Evolutionary conservation across 2,113 vertebrate species (phyloP), one percentile per base, ranked within the genome.

Genomic region (Engraulis encrasicolus): DNA sequence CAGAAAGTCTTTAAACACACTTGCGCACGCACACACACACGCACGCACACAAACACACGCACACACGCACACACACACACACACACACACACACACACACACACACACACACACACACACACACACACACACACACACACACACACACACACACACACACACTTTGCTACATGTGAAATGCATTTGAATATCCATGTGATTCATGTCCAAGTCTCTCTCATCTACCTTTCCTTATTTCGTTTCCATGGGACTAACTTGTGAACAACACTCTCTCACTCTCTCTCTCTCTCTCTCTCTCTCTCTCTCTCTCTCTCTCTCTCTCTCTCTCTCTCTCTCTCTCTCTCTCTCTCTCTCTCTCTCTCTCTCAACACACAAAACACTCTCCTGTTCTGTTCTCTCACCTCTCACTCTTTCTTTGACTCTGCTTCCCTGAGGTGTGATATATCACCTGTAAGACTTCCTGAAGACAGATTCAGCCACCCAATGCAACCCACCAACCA

Each of bases 341-440:
- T 48, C 81, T 71, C 52, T 66, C 81, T 71, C 81, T 71, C 58
- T 48, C 58, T 7, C 38, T 49, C 40, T 34, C 23, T 37, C 40
- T 31, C 52, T 37, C 20, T 23, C 20, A n/a, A n/a, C 34, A 50
- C 54, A 23, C 54, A n/a, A 20, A 15, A 54, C 50, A 54, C 50
- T 54, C 1, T n/a, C n/a, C n/a, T n/a, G n/a, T n/a, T n/a, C n/a
- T n/a, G n/a, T n/a, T n/a, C n/a, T n/a, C n/a, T n/a, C n/a, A n/a
- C n/a, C n/a, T n/a, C n/a, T n/a, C n/a, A n/a, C n/a, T n/a, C n/a
- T n/a, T n/a, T n/a, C n/a, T n/a, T n/a, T n/a, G n/a, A n/a, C n/a
- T n/a, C n/a, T n/a, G n/a, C n/a, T n/a, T n/a, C n/a, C n/a, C n/a
- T n/a, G n/a, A n/a, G n/a, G n/a, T n/a, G n/a, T n/a, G n/a, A n/a